phyloP scores from a whole-genome alignment of 2,113 vertebrate species.

The Vulpes lagopus region DNA sequence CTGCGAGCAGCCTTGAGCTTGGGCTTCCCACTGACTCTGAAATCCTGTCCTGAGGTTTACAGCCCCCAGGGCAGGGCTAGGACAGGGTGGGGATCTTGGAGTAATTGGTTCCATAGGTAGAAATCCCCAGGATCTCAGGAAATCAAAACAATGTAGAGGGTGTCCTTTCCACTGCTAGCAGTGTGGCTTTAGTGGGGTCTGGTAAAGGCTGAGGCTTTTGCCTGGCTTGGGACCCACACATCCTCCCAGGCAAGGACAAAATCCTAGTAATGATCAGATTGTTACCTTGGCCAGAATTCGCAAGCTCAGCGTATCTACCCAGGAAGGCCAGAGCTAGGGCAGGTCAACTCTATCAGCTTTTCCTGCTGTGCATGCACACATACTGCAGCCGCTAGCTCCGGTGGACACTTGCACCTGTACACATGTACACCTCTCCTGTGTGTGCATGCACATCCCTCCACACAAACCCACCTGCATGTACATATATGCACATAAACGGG shows the following conservation, averaged over 20 bases:
- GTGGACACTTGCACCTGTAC: background rate
- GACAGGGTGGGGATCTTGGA: background rate
- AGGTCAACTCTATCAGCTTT: background rate
- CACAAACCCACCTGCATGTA: too few relatives aligned
- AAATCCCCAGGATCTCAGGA: background rate
- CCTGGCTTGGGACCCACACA: slow-evolving; percentile 49
- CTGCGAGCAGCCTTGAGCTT: background rate
- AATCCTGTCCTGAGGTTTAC: background rate
- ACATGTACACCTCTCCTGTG: background rate
- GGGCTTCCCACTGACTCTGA: background rate
- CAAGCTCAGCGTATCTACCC: background rate
- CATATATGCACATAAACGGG: background rate
- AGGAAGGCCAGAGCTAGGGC: background rate
- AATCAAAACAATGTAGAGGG: background rate
- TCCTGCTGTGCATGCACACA: background rate
- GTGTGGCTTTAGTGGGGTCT: background rate
- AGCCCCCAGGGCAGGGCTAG: background rate
- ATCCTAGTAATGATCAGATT: slow-evolving; percentile 15
- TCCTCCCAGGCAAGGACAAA: slow-evolving; percentile 48
- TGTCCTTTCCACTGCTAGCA: background rate
- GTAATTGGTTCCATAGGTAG: background rate
- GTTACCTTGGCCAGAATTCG: background rate
- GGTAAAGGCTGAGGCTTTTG: slow-evolving; percentile 16
- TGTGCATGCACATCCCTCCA: background rate
- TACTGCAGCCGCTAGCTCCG: background rate